Evolutionary conservation across 2,113 vertebrate species (phyloP).

Genomic region (Brevimyrus niger): DNA sequence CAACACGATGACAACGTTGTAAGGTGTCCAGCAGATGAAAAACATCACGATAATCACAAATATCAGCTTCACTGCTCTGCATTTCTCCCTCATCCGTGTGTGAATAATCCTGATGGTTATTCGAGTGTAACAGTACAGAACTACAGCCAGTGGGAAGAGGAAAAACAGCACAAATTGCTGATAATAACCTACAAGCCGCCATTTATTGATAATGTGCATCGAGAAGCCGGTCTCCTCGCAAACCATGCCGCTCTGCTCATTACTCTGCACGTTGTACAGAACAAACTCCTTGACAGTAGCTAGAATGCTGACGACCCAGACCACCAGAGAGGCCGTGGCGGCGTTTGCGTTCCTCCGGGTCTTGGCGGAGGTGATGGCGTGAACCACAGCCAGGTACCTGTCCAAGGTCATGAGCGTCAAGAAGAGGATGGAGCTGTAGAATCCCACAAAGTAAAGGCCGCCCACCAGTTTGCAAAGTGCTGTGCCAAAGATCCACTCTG

Average conservation of each 20-base stretch:
- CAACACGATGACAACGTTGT: conserved; percentile 59
- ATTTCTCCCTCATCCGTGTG: conserved; percentile 57
- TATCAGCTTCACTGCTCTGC: conserved; percentile 58
- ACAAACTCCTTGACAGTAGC: conserved; percentile 60
- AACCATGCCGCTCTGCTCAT: fast-evolving
- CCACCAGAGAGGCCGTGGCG: conserved; percentile 20
- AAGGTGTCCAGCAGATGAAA: conserved; percentile 64
- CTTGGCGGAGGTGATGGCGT: conserved; percentile 50
- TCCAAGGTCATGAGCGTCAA: conserved; percentile 67
- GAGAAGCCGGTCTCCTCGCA: conserved; percentile 43
- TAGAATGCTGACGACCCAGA: conserved; percentile 57
- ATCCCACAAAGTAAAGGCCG: conserved; percentile 56
- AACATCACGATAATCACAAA: conserved; percentile 60
- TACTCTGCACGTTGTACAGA: conserved; percentile 30
- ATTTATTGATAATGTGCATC: conserved; percentile 23
- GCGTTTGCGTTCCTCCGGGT: conserved; percentile 48
- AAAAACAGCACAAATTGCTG: conserved; percentile 64
- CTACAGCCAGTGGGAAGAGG: conserved; percentile 53
- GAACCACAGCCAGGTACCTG: conserved; percentile 65
- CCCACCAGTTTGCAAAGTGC: conserved; percentile 59
- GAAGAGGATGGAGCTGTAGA: conserved; percentile 69
- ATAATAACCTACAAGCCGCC: conserved; percentile 53
- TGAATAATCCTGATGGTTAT: conserved; percentile 56
- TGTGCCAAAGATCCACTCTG: conserved; percentile 59
- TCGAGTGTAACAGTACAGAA: conserved; percentile 58